A percentile compares a stretch with the other conserved stretches of the same genome.
phyloP scores from a whole-genome alignment of 2,113 vertebrate genomes.

The Hyla sarda region DNA sequence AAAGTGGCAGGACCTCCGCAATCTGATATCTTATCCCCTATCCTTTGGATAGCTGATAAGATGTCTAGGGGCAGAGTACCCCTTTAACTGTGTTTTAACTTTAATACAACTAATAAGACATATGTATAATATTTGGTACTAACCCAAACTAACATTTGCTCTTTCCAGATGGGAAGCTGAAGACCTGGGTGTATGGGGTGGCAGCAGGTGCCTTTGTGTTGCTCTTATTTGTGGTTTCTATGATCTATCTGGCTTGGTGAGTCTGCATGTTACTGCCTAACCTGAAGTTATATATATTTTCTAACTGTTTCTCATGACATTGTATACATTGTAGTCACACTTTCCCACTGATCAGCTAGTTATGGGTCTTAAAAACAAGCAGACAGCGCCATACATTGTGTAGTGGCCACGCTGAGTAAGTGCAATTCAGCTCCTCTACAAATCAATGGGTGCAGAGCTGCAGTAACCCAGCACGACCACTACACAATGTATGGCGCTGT shows the following conservation, averaged over 20 bases:
- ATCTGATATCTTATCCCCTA: no score
- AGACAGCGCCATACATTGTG: no score
- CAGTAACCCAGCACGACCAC: no score
- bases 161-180: constrained; percentile 93
- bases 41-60: no score
- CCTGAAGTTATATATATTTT: not conserved
- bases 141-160: constrained; percentile 75
- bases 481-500: no score
- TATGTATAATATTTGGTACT: not conserved
- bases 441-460: no score
- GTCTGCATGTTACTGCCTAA: constrained; percentile 67
- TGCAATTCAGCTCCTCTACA: no score
- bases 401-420: no score
- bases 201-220: constrained; percentile 95
- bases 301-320: not conserved
- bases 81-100: not conserved
- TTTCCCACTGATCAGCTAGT: no score
- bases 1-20: no score
- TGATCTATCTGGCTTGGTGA: constrained; percentile 99
- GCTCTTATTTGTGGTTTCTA: constrained; percentile 97
- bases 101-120: not conserved
- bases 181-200: constrained; percentile 99
- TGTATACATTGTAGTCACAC: not conserved
- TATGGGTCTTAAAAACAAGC: no score
- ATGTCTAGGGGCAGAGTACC: no score